phyloP scores from a whole-genome alignment of 2,113 vertebrate genomes.

The Falcunculus frontatus region DNA sequence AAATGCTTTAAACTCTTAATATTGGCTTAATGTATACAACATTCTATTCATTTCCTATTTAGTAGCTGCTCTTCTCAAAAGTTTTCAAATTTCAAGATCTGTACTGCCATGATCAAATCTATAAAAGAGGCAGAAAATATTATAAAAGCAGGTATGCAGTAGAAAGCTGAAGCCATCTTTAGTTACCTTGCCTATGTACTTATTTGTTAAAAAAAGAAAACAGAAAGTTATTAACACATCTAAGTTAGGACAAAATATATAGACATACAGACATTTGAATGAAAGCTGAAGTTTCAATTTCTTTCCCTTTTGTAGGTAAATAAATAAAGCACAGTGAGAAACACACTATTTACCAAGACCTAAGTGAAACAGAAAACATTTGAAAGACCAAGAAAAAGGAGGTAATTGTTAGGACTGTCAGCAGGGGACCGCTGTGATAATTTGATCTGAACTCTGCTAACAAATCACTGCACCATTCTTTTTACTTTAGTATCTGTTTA shows the following conservation, averaged over 20 bases:
- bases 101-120: background rate
- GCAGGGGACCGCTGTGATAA: slow-evolving; percentile 93
- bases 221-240: background rate
- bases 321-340: slow-evolving; percentile 82
- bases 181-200: background rate
- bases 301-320: slow-evolving; percentile 61
- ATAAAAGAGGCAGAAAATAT: background rate
- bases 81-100: background rate
- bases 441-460: slow-evolving; percentile 97
- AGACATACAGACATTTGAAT: background rate
- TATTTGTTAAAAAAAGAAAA: background rate
- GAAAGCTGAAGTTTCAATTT: background rate
- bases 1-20: slow-evolving; percentile 37
- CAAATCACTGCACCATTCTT: slow-evolving; percentile 93
- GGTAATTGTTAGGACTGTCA: slow-evolving; percentile 88
- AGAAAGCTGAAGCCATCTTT: slow-evolving; percentile 40
- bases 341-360: slow-evolving; percentile 82
- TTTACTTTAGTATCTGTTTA: slow-evolving; percentile 99
- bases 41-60: background rate
- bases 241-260: background rate
- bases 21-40: background rate
- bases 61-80: background rate
- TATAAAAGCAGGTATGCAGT: background rate
- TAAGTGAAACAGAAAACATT: slow-evolving; percentile 90
- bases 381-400: slow-evolving; percentile 76